phyloP scores from a whole-genome alignment of 2,888 invertebrate genomes.

The Oscheius sp. region DNA sequence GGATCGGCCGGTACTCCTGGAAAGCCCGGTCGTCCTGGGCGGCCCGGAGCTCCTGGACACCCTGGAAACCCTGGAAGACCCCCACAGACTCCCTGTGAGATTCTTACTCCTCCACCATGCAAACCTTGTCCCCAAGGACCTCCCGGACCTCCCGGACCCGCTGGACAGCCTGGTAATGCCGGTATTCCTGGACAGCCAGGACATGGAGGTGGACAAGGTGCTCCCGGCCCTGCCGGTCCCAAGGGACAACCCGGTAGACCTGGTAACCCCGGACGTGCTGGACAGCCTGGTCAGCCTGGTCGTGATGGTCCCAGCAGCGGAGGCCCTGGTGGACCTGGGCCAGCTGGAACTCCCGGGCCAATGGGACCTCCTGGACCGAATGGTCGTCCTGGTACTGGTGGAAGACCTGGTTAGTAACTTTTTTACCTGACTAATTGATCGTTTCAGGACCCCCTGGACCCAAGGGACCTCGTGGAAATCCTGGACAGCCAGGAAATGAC shows the following conservation, averaged over 20 bases:
- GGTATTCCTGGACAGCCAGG: slow-evolving; percentile 55
- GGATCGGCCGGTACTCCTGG: slow-evolving; percentile 60
- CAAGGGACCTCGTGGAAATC: slow-evolving; percentile 59
- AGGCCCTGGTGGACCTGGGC: slow-evolving; percentile 53
- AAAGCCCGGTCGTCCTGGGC: slow-evolving; percentile 60
- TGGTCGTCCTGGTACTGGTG: slow-evolving; percentile 61
- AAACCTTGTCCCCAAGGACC: slow-evolving; percentile 64
- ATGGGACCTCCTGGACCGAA: slow-evolving; percentile 65
- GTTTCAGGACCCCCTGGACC: slow-evolving; percentile 46
- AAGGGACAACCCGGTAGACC: slow-evolving; percentile 56
- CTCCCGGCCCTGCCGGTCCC: slow-evolving; percentile 60
- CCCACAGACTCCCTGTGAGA: slow-evolving; percentile 66
- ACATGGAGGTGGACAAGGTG: slow-evolving; percentile 58
- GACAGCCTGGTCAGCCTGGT: slow-evolving; percentile 65
- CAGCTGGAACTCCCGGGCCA: slow-evolving; percentile 63
- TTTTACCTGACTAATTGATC: not conserved
- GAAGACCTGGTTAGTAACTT: slow-evolving; percentile 50
- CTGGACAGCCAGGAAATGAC: slow-evolving; percentile 57
- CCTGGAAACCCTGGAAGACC: slow-evolving; percentile 65
- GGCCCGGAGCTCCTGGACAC: slow-evolving; percentile 64
- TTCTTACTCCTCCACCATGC: slow-evolving; percentile 65
- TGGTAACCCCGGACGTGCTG: slow-evolving; percentile 61
- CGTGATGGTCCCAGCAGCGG: slow-evolving; percentile 47
- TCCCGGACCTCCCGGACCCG: slow-evolving; percentile 61
- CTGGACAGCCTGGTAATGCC: slow-evolving; percentile 57